These are phyloP conservation scores for Mantis religiosa DNA, from an alignment of 2,888 invertebrate species.

Conservation along the genomic window DNA sequence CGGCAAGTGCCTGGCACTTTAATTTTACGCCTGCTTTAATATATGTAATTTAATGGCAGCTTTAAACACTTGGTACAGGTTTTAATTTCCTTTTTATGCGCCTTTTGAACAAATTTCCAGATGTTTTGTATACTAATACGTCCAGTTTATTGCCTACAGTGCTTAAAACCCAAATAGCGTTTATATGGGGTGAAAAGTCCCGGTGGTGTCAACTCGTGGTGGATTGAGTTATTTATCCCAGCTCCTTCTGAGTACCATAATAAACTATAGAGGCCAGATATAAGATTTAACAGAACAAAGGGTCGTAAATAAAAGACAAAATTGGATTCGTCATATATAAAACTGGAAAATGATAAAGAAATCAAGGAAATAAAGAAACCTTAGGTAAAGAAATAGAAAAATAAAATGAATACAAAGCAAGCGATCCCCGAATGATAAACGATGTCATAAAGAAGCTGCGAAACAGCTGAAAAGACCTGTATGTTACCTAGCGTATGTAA, in stretches of 20 bases:
- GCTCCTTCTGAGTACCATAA: too few relatives aligned
- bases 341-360: not conserved
- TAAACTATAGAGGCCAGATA: too few relatives aligned
- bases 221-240: too few relatives aligned
- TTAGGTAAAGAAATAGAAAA: not conserved
- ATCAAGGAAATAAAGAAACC: not conserved
- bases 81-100: not conserved
- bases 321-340: not conserved
- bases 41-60: not conserved
- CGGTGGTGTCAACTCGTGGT: not conserved
- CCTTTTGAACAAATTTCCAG: not conserved
- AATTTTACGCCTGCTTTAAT: not conserved
- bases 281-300: too few relatives aligned
- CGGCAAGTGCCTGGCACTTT: not conserved
- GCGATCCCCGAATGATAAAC: not conserved
- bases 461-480: not conserved
- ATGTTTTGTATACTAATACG: not conserved
- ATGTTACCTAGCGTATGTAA: too few relatives aligned
- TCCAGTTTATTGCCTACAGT: not conserved
- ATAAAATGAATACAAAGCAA: not conserved
- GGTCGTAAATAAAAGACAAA: not conserved
- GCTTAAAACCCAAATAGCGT: too few relatives aligned
- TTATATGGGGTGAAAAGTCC: not conserved
- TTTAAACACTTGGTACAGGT: too few relatives aligned
- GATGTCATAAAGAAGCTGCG: not conserved